phyloP scores from a whole-genome alignment of 2,888 invertebrate genomes.

The Argyra leucocephala region DNA sequence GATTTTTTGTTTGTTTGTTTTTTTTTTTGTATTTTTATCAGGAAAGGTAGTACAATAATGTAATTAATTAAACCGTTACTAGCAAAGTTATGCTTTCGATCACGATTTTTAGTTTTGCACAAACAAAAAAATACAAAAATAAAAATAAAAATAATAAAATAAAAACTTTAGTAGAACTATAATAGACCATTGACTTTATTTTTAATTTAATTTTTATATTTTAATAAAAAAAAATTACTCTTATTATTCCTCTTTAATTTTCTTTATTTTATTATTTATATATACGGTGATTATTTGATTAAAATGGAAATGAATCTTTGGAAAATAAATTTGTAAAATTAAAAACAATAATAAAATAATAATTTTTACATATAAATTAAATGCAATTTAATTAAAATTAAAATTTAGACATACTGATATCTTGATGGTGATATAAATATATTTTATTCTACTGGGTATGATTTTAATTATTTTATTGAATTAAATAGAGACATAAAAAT shows the following conservation, averaged over 20 bases:
- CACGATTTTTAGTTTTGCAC: conserved; percentile 7
- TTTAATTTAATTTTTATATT: conserved; percentile 1
- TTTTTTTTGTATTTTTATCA: background rate
- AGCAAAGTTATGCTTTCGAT: conserved; percentile 4
- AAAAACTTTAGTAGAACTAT: background rate
- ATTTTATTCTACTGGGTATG: too few species aligned
- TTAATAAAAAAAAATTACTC: background rate
- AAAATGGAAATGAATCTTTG: background rate
- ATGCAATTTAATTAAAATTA: background rate
- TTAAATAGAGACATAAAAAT: too few species aligned
- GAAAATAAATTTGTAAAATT: background rate
- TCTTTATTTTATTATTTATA: background rate
- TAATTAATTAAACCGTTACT: conserved; percentile 44
- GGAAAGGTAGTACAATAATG: conserved; percentile 27
- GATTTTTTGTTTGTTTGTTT: background rate
- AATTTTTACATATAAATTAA: background rate
- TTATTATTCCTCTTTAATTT: background rate
- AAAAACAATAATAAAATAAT: too few species aligned
- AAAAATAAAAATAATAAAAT: background rate
- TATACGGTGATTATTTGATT: background rate
- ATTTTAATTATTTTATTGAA: too few species aligned
- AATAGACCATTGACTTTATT: conserved; percentile 6
- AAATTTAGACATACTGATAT: too few species aligned
- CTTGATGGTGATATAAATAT: too few species aligned
- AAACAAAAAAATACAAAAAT: background rate